These are phyloP conservation scores for Pasiphila rectangulata DNA, from an alignment of 2,888 invertebrate species.

Conservation along the genomic window DNA sequence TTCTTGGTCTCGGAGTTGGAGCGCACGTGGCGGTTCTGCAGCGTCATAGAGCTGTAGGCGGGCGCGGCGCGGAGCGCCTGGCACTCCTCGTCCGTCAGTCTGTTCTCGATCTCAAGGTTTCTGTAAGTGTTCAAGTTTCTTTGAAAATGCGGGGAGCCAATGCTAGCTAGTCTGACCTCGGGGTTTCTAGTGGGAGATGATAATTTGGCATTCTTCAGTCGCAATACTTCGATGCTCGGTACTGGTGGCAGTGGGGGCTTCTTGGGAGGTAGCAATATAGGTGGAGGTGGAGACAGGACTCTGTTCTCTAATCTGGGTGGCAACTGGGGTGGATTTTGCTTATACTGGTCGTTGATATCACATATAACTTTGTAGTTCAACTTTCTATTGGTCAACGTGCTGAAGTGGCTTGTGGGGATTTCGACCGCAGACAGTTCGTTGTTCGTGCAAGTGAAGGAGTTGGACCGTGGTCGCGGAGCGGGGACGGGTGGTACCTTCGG, in stretches of 20 bases:
- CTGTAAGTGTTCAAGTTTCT: slow-evolving; percentile 80
- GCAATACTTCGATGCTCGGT: slow-evolving; percentile 82
- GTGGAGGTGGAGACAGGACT: slow-evolving; percentile 72
- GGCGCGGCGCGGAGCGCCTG: slow-evolving; percentile 53
- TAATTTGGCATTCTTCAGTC: slow-evolving; percentile 77
- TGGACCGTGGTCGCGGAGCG: slow-evolving; percentile 79
- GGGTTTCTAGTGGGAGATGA: slow-evolving; percentile 63
- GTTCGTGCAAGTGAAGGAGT: slow-evolving; percentile 75
- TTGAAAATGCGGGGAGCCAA: slow-evolving; percentile 83
- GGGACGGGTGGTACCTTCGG: slow-evolving; percentile 81
- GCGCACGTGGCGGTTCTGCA: slow-evolving; percentile 69
- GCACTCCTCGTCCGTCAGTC: slow-evolving; percentile 59
- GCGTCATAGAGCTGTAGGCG: slow-evolving; percentile 66
- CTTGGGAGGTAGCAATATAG: slow-evolving; percentile 83
- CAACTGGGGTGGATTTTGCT: slow-evolving; percentile 73
- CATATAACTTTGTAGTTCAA: slow-evolving; percentile 71
- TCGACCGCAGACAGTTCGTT: slow-evolving; percentile 70
- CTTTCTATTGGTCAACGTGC: slow-evolving; percentile 69
- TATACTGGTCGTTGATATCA: slow-evolving; percentile 64
- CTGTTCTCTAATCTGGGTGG: slow-evolving; percentile 74
- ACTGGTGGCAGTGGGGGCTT: slow-evolving; percentile 88
- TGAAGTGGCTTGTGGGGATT: slow-evolving; percentile 68
- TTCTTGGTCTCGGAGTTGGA: slow-evolving; percentile 74
- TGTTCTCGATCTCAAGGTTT: slow-evolving; percentile 78
- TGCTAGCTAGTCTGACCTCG: slow-evolving; percentile 80